phyloP scores from a whole-genome alignment of 2,797 vertebrate species.

The Thalassophryne amazonica region DNA sequence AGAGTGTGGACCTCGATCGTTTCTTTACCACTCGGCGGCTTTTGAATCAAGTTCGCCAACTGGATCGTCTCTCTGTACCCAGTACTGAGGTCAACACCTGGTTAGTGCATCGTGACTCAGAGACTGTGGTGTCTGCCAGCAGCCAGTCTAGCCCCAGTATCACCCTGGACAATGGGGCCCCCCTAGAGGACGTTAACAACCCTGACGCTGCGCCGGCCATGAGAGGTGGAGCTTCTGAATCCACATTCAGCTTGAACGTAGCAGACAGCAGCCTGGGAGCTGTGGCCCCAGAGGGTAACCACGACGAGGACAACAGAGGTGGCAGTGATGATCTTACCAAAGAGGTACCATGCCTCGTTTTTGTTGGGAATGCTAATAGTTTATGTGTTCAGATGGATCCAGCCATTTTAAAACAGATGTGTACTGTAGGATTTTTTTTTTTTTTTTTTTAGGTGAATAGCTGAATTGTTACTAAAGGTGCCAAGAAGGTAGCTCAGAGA shows the following conservation, averaged over 20 bases:
- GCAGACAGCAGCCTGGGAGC: slow-evolving; percentile 89
- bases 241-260: slow-evolving; percentile 83
- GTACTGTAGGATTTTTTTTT: no score
- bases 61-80: slow-evolving; percentile 93
- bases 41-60: slow-evolving; percentile 92
- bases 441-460: no score
- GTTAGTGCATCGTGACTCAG: slow-evolving; percentile 94
- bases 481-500: no score
- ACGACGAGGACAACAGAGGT: slow-evolving; percentile 74
- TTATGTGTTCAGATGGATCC: no score
- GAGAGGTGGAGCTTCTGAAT: slow-evolving; percentile 86
- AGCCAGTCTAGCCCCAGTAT: slow-evolving; percentile 85
- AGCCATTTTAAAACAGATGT: no score
- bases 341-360: slow-evolving; percentile 82
- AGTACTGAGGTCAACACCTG: slow-evolving; percentile 92
- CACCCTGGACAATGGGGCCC: slow-evolving; percentile 86
- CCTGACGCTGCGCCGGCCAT: slow-evolving; percentile 84
- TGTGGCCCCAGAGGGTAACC: slow-evolving; percentile 87
- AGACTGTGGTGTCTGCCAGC: slow-evolving; percentile 85
- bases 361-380: no score
- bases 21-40: slow-evolving; percentile 91
- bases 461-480: no score
- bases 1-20: slow-evolving; percentile 95
- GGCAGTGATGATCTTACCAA: slow-evolving; percentile 92
- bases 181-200: slow-evolving; percentile 85